Percentiles rank a stretch among this genome's conserved stretches.
Conservation (phyloP, 2,797 vertebrate species). For the Heterohyrax brucei region DNA sequence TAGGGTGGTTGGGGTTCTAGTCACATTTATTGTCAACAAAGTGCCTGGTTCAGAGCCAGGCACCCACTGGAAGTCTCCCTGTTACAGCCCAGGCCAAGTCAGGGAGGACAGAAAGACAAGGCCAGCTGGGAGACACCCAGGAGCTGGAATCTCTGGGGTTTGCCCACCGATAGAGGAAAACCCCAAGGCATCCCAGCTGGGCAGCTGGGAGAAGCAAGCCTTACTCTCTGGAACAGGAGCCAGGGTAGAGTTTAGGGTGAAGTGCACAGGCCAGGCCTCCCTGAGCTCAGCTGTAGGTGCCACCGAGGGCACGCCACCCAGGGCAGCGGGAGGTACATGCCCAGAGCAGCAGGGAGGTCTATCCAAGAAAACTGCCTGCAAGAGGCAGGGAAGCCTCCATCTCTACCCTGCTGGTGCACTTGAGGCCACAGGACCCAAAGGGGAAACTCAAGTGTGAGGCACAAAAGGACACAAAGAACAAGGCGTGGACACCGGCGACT, state of each 20-base stretch:
- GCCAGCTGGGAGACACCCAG: background rate
- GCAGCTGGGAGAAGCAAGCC: background rate
- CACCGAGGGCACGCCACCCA: background rate
- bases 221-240: background rate
- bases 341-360: background rate
- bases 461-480: constrained; percentile 4
- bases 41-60: background rate
- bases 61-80: background rate
- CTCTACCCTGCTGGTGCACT: background rate
- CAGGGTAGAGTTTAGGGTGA: background rate
- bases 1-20: background rate
- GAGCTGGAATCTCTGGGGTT: background rate
- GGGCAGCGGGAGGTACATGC: background rate
- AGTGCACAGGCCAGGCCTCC: background rate
- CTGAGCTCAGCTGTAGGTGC: background rate
- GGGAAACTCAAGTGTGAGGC: constrained; percentile 20
- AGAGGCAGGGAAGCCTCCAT: background rate
- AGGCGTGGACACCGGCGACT: background rate
- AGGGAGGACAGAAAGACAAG: background rate
- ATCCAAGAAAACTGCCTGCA: background rate
- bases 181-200: background rate
- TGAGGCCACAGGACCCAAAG: background rate
- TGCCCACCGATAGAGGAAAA: background rate
- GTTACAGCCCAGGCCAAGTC: background rate
- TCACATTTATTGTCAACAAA: background rate